Base-by-base conservation (phyloP, 2,888 invertebrate species). In the Caenorhabditis afra region DNA sequence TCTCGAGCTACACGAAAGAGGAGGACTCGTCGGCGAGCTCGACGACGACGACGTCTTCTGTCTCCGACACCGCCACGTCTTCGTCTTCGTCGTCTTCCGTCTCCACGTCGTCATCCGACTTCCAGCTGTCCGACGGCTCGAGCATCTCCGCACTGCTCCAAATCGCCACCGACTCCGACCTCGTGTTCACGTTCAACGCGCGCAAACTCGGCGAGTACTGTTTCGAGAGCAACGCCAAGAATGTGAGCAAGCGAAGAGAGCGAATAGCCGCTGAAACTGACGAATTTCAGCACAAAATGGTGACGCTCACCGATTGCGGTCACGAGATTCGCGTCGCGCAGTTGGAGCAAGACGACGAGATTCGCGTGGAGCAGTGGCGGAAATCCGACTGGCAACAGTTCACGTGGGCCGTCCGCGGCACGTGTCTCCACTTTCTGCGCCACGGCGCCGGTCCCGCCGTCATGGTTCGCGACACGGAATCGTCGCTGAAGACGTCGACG, bases 351-450 rank as follows among this genome's bases (percentile, higher is more conserved):
- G 85, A 82, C 22, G 82, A 85, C 14, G 85, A 85, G 52, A 70
- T 81, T 29, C 75, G 70, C 16, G 81, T 83, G 18, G 85, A 85
- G 66, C 78, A 68, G 41, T 85, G 85, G 85, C 59, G 83, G 23
- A 85, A 85, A 50, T 74, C 74, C 50, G 84, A 85, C 52, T 85
- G 85, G 85, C 79, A 67, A n/a, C 85, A 85, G 64, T 85, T 85
- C 64, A 83, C 81, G 52, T 85, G 85, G 85, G 85, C 85, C n/a
- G 85, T 85, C 1, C 77, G 85, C 14, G 85, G 85, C 11, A 67
- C 85, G 8, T 83, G 84, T 70, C 71, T 84, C 16, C 85, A 85
- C 41, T 85, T 82, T 57, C 58, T 85, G 10, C 29, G 29, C 29
- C 3, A 29, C 29, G 29, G 29, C 29, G 29, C 7, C 29, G 29